Percentiles rank a stretch among this genome's conserved stretches.
Conservation (phyloP, 2,888 invertebrate genomes). For the Cheiracanthium punctorium region DNA sequence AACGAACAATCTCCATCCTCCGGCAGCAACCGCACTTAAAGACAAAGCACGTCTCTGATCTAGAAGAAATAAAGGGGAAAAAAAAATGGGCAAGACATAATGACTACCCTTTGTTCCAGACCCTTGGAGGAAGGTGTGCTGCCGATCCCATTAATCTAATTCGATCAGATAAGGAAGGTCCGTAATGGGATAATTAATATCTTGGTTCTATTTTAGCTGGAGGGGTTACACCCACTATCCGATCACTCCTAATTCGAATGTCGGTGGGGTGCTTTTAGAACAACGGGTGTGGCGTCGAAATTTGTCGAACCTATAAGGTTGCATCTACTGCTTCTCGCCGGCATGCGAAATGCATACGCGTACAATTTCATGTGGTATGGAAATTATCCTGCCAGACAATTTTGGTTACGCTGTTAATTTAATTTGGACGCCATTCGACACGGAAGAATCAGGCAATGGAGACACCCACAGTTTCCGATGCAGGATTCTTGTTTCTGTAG, state of each 20-base stretch:
- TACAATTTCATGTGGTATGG: too few relatives aligned
- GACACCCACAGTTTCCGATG: too few relatives aligned
- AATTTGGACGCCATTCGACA: not conserved
- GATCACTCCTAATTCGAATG: slow-evolving; percentile 7
- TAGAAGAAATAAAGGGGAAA: not conserved
- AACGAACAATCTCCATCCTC: not conserved
- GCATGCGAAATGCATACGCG: not conserved
- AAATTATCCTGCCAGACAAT: not conserved
- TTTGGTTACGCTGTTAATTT: not conserved
- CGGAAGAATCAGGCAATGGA: not conserved
- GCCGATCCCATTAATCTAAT: slow-evolving; percentile 2
- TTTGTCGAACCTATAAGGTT: slow-evolving; percentile 3
- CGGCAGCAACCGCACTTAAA: not conserved
- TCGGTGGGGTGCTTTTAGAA: not conserved
- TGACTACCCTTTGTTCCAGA: slow-evolving; percentile 2
- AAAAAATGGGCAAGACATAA: not conserved
- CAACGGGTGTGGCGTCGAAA: not conserved
- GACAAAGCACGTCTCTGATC: not conserved
- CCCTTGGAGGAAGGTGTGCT: not conserved
- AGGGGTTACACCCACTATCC: slow-evolving; percentile 15
- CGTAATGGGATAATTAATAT: slow-evolving; percentile 13
- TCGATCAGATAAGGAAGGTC: not conserved
- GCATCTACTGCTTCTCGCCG: not conserved
- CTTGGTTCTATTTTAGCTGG: not conserved
- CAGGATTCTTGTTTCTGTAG: too few relatives aligned